Base-by-base conservation (phyloP, 2,113 vertebrate species). In the Sceloporus undulatus region DNA sequence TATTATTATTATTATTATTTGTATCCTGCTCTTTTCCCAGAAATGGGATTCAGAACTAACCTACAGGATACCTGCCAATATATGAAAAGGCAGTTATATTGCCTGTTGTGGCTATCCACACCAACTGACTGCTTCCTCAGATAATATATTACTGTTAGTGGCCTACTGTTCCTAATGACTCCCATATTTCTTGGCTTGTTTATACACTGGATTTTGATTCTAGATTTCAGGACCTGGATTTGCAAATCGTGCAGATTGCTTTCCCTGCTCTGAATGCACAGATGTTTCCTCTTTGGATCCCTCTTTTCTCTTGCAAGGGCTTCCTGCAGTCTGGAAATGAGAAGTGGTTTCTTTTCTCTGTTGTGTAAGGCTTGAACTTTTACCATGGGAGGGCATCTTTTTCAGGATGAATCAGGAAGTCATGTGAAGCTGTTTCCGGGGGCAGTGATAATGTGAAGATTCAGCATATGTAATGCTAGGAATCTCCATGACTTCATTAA, bases 201-300 rank as follows among this genome's bases (percentile, higher is more conserved):
- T 87, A 52, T 40, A 91, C 40, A 71, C 10, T 19, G 71, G 78
- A 40, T 16, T 88, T 42, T 19, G 40, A 52, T 77, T 66, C 59
- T 65, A 66, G 76, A 82, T 38, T 6, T 5, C 34, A 65, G 38
- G 71, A 62, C 56, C 84, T 56, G 70, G 4, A 5, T 76, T 23
- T 13, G 1, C 38, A 82, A 1, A 5, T 5, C 1, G 1, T 71
- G 52, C 1, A 14, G 85, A 54, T 13, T 11, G 34, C 11, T 9
- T 8, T 27, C 86, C 79, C 54, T 9, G 86, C 90, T 87, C 75
- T 84, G 79, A 91, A 18, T 5, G 11, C 90, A 90, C 96, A 97
- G 96, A 96, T 97, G 96, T 97, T 97, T 97, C 96, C 95, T 96
- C 89, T 91, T 65, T 29, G 77, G 56, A 85, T 88, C 91, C 87